Conservation (phyloP, 2,888 invertebrate species). For the Amphiduros pacificus region DNA sequence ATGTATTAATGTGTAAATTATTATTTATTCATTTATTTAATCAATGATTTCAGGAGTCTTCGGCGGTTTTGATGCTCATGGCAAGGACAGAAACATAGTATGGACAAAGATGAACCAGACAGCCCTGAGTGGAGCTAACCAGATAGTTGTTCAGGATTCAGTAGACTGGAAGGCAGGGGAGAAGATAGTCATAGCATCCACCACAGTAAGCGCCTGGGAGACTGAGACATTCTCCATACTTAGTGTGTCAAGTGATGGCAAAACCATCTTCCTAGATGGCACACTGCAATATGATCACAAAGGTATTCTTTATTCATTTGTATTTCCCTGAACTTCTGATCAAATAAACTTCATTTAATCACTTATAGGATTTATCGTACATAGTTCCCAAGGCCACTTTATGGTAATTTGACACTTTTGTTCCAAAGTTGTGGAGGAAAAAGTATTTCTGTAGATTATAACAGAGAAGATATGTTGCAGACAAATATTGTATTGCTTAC, state of each 20-base stretch:
- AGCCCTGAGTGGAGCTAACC: constrained; percentile 18
- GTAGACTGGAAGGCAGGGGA: constrained; percentile 32
- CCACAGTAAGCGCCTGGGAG: constrained; percentile 23
- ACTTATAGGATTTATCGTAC: too few relatives aligned
- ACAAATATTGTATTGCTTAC: too few relatives aligned
- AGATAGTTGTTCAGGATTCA: constrained; percentile 19
- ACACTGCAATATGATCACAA: constrained; percentile 39
- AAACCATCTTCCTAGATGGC: constrained; percentile 36
- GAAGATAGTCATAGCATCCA: constrained; percentile 26
- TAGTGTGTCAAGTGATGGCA: constrained; percentile 24
- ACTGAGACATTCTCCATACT: constrained; percentile 27
- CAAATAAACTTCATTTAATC: too few relatives aligned
- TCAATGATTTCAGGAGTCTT: constrained; percentile 33
- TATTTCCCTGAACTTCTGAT: too few relatives aligned
- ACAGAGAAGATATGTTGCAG: too few relatives aligned
- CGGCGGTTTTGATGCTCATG: constrained; percentile 34
- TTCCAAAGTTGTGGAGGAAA: too few relatives aligned
- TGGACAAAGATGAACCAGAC: constrained; percentile 31
- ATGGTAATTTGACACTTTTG: too few relatives aligned
- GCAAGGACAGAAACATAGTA: constrained; percentile 15
- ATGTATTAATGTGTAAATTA: too few relatives aligned
- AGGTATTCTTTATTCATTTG: too few relatives aligned
- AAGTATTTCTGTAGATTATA: too few relatives aligned
- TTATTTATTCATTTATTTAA: too few relatives aligned
- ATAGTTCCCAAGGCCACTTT: too few relatives aligned